A percentile compares a stretch with the other conserved stretches of the same genome.
These are phyloP conservation scores for Chitala chitala DNA, from an alignment of 2,113 vertebrate species.

Conservation along the genomic window DNA sequence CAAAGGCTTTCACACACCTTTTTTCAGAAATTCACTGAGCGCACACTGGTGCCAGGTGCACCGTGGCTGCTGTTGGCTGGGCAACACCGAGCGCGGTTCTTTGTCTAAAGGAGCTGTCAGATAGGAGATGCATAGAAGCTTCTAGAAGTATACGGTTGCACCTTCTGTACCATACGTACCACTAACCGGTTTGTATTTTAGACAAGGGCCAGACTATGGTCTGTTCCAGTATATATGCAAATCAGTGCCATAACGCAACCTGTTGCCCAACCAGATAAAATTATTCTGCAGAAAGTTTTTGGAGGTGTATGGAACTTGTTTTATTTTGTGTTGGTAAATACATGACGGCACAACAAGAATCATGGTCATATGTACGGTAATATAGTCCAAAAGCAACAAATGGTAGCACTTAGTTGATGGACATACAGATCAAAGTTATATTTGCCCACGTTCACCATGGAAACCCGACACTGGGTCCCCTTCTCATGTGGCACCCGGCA, in stretches of 20 bases:
- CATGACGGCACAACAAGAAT: too few species aligned
- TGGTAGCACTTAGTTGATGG: too few species aligned
- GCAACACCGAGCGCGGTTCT: not conserved
- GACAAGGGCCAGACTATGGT: too few species aligned
- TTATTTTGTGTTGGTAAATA: too few species aligned
- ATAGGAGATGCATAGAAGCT: not conserved
- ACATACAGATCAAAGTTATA: too few species aligned
- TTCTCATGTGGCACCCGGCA: too few species aligned
- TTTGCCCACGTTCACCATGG: too few species aligned
- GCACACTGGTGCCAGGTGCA: not conserved
- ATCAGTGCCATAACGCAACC: not conserved
- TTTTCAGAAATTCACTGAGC: not conserved
- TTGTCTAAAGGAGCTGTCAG: not conserved
- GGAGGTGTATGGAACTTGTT: not conserved
- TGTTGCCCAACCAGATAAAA: not conserved
- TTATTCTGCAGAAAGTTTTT: not conserved
- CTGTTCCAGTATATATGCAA: too few species aligned
- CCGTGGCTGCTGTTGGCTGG: not conserved
- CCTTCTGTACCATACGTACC: not conserved
- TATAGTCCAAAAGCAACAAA: too few species aligned
- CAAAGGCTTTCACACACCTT: not conserved
- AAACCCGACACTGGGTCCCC: not conserved
- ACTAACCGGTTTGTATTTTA: not conserved
- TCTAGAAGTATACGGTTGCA: not conserved
- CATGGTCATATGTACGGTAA: too few species aligned